Conservation (phyloP, 2,797 vertebrate genomes). For the Onychomys arenicola region DNA sequence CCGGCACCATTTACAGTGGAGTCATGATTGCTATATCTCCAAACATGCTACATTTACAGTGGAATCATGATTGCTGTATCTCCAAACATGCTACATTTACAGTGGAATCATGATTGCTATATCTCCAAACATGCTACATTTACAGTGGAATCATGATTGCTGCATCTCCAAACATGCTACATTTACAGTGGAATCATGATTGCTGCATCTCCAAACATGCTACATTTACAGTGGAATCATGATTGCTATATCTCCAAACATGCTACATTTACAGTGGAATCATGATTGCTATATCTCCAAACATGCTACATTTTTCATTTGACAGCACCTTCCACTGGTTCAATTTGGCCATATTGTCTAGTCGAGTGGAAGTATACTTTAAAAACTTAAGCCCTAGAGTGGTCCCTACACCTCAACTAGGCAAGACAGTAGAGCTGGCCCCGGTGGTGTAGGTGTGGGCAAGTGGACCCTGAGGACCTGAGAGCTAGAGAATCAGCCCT, state of each 20-base stretch:
- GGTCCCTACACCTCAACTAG: too few relatives aligned
- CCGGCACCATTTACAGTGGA: neutral
- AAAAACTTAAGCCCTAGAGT: neutral
- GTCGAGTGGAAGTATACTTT: conserved; percentile 7
- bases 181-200: neutral
- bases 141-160: neutral
- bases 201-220: neutral
- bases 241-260: neutral
- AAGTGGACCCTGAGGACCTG: too few relatives aligned
- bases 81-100: conserved; percentile 23
- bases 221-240: neutral
- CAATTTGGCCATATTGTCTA: neutral
- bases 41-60: neutral
- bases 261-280: neutral
- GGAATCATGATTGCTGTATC: neutral
- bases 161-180: neutral
- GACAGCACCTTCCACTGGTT: conserved; percentile 11
- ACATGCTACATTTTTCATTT: conserved; percentile 15
- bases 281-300: neutral
- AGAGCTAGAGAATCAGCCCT: too few relatives aligned
- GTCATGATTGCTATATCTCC: neutral
- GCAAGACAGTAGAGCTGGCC: too few relatives aligned
- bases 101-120: neutral
- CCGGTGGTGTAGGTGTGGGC: too few relatives aligned
- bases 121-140: conserved; percentile 5